Evolutionary conservation across 2,888 invertebrate species (phyloP).

Genomic region (Synanthedon andrenaeformis): DNA sequence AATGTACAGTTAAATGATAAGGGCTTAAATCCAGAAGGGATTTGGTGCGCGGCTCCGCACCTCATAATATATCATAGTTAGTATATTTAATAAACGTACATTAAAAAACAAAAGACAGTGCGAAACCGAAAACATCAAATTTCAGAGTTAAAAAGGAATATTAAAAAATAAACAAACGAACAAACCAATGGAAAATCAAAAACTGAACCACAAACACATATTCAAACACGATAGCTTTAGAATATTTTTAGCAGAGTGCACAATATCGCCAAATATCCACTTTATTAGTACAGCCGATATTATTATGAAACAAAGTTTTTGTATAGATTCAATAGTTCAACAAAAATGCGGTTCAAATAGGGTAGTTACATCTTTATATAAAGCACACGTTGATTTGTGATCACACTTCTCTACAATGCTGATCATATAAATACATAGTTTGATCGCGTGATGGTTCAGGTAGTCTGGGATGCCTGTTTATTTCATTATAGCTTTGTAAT

Average conservation of each 20-base stretch:
- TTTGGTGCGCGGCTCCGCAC: constrained; percentile 38
- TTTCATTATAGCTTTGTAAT: no score
- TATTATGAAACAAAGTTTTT: constrained; percentile 50
- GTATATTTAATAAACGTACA: constrained; percentile 14
- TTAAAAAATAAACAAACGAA: constrained; percentile 15
- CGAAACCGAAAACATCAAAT: constrained; percentile 14
- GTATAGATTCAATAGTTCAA: not conserved
- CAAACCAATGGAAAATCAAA: constrained; percentile 17
- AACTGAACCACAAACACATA: constrained; percentile 36
- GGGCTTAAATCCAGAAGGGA: not conserved
- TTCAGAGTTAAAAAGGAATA: constrained; percentile 11
- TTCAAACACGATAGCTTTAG: constrained; percentile 45
- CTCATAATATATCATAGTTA: constrained; percentile 9
- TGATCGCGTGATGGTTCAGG: no score
- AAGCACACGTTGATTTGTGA: no score
- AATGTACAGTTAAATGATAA: not conserved
- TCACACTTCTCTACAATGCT: no score
- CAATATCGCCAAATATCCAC: constrained; percentile 42
- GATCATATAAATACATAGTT: no score
- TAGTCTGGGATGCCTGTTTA: no score
- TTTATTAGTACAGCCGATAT: constrained; percentile 33
- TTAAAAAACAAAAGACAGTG: constrained; percentile 14
- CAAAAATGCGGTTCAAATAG: not conserved
- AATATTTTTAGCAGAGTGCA: constrained; percentile 54
- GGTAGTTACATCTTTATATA: not conserved